Evolutionary conservation across 2,888 invertebrate species (phyloP).

Genomic region (Aphodius granarius): DNA sequence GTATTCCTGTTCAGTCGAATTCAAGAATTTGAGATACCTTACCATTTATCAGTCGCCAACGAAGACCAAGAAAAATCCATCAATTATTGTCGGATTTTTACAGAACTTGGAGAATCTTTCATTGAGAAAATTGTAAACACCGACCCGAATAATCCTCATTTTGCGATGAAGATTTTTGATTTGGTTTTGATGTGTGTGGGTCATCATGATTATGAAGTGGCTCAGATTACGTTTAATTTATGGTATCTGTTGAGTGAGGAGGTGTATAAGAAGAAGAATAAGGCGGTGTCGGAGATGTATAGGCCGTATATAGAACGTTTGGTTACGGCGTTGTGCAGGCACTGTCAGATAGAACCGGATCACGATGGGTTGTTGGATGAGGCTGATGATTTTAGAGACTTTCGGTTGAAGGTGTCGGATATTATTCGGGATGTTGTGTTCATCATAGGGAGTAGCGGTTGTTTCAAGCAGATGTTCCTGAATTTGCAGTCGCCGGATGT

Average conservation of each 20-base stretch:
- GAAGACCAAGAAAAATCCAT: conserved; percentile 94
- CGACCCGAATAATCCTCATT: conserved; percentile 63
- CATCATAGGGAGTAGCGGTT: conserved; percentile 89
- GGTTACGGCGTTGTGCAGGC: conserved; percentile 83
- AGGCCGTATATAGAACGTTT: conserved; percentile 89
- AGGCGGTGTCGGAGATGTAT: conserved; percentile 79
- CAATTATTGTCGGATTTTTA: conserved; percentile 93
- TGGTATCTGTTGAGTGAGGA: conserved; percentile 97
- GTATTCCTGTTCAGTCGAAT: conserved; percentile 81
- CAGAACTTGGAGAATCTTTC: conserved; percentile 90
- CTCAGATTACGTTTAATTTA: conserved; percentile 90
- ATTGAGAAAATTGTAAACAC: conserved; percentile 77
- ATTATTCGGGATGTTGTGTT: conserved; percentile 96
- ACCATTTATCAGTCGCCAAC: conserved; percentile 87
- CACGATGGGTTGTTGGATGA: conserved; percentile 84
- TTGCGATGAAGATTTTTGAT: conserved; percentile 83
- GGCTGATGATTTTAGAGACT: conserved; percentile 81
- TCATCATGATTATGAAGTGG: conserved; percentile 97
- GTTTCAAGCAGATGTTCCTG: conserved; percentile 89
- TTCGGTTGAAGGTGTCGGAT: conserved; percentile 86
- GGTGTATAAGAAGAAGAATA: conserved; percentile 84
- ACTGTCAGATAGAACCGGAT: conserved; percentile 96
- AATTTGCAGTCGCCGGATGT: conserved; percentile 71
- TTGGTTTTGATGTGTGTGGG: conserved; percentile 89
- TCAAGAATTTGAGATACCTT: conserved; percentile 77